These are phyloP conservation scores for Macropodus opercularis DNA, from an alignment of 2,797 vertebrate genomes.

Conservation along the genomic window DNA sequence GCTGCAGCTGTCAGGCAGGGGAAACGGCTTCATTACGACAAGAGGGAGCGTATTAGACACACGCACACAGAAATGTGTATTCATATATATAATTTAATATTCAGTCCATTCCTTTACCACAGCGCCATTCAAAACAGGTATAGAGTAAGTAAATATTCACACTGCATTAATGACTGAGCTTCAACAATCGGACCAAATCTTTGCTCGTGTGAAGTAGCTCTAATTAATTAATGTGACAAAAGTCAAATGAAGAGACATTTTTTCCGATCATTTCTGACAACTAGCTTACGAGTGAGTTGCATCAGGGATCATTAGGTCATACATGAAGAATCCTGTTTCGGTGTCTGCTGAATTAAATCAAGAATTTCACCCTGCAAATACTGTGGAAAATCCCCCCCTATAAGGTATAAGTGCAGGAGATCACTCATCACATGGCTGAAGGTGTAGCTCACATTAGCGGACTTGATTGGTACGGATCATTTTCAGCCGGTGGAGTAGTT, in stretches of 20 bases:
- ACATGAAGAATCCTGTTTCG: no score
- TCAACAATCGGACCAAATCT: neutral
- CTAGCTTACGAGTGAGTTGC: no score
- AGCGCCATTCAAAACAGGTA: slow-evolving; percentile 41
- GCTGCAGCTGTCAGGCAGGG: slow-evolving; percentile 42
- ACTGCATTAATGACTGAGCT: slow-evolving; percentile 28
- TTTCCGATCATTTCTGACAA: no score
- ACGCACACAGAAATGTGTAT: no score
- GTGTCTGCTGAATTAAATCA: neutral
- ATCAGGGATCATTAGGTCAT: no score
- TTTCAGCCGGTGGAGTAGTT: neutral
- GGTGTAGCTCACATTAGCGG: neutral
- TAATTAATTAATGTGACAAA: neutral
- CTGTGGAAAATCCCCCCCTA: neutral
- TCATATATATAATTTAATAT: no score
- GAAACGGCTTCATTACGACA: slow-evolving; percentile 35
- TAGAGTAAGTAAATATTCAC: slow-evolving; percentile 22
- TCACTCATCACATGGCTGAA: neutral
- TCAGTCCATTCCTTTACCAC: no score
- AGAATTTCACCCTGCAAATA: no score
- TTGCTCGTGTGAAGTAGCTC: no score
- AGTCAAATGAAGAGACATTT: neutral
- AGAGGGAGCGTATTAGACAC: neutral
- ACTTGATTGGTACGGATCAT: neutral
- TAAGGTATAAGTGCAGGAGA: neutral